Evolutionary conservation across 2,888 invertebrate species (phyloP).

Genomic region (Phaedon cochleariae): DNA sequence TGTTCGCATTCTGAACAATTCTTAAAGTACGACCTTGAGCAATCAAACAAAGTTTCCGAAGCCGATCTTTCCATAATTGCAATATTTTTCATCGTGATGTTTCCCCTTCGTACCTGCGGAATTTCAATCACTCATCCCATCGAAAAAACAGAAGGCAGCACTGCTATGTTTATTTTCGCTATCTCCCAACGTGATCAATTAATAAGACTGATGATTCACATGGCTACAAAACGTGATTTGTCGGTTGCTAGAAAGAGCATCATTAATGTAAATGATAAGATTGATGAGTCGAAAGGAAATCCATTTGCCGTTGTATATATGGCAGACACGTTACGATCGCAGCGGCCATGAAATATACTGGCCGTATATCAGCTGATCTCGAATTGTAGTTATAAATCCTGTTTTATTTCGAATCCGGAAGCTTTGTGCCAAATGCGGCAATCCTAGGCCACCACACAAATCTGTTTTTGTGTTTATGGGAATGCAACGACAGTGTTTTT

Average conservation of each 20-base stretch:
- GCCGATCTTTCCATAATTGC: too few species aligned
- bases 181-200: not conserved
- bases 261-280: slow-evolving; percentile 36
- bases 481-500: not conserved
- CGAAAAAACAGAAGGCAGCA: too few species aligned
- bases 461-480: slow-evolving; percentile 3
- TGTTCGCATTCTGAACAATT: too few species aligned
- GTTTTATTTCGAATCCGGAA: slow-evolving; percentile 20
- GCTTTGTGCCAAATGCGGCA: slow-evolving; percentile 6
- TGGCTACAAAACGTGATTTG: slow-evolving; percentile 25
- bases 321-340: slow-evolving; percentile 24
- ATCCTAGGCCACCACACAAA: slow-evolving; percentile 17
- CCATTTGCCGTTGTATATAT: slow-evolving; percentile 27
- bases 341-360: slow-evolving; percentile 34
- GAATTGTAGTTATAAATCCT: slow-evolving; percentile 34
- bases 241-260: slow-evolving; percentile 19
- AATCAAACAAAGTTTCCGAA: too few species aligned
- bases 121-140: too few species aligned
- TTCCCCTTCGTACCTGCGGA: too few species aligned
- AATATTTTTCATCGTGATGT: too few species aligned
- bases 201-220: not conserved
- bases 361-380: slow-evolving; percentile 33
- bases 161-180: not conserved
- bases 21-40: too few species aligned
- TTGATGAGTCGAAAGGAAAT: slow-evolving; percentile 26